Percentiles rank a stretch among this genome's conserved stretches.
Conservation (phyloP, 2,888 invertebrate species). For the Callyntrura sp. region DNA sequence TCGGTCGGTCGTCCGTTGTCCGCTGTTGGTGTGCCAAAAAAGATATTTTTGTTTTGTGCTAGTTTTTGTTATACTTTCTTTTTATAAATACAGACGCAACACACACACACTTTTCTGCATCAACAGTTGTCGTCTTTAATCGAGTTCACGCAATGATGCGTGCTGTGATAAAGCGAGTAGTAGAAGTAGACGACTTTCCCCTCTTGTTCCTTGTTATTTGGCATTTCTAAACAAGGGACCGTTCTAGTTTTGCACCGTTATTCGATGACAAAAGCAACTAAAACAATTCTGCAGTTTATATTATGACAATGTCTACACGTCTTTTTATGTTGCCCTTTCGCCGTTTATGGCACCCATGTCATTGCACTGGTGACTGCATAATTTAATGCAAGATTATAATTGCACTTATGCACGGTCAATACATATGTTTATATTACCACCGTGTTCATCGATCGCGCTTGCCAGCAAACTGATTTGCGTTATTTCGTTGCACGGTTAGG, state of each 20-base stretch:
- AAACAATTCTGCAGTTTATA: constrained; percentile 15
- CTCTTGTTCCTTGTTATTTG: constrained; percentile 14
- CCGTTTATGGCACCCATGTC: constrained; percentile 18
- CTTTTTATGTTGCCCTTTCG: background rate
- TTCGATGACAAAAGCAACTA: constrained; percentile 11
- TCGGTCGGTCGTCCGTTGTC: constrained; percentile 56
- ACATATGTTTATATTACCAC: background rate
- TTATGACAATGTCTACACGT: no score
- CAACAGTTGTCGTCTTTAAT: background rate
- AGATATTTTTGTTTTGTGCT: constrained; percentile 31
- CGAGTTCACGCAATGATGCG: background rate
- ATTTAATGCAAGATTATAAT: background rate
- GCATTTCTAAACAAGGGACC: background rate
- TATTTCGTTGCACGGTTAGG: no score
- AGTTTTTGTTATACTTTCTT: constrained; percentile 13
- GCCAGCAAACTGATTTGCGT: background rate
- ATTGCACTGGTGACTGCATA: constrained; percentile 16
- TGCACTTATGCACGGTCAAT: background rate
- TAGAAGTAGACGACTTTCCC: background rate
- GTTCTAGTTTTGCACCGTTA: background rate
- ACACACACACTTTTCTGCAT: constrained; percentile 17
- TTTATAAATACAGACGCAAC: background rate
- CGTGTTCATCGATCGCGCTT: background rate
- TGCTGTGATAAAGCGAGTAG: background rate
- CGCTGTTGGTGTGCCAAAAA: constrained; percentile 41